These are phyloP conservation scores for Neopipo cinnamomea DNA, from an alignment of 2,113 vertebrate species.

Conservation along the genomic window DNA sequence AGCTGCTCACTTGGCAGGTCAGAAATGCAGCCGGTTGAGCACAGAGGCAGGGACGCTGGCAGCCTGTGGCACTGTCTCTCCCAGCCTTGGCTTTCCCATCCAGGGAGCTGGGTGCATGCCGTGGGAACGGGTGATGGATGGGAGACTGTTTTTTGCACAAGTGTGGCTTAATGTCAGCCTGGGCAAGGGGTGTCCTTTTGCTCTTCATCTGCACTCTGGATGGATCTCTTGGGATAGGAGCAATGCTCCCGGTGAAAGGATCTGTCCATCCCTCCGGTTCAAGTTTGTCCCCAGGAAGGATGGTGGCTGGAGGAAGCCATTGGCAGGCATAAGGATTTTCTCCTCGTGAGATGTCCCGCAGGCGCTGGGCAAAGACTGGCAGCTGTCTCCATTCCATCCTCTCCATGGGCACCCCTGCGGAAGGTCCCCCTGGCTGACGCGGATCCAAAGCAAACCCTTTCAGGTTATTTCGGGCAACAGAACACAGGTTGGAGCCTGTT, in stretches of 20 bases:
- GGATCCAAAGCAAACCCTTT: slow-evolving; percentile 2
- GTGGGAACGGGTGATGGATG: neutral
- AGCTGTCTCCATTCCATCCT: neutral
- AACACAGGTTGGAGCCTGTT: slow-evolving; percentile 43
- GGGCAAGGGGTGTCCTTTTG: neutral
- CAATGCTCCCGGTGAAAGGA: neutral
- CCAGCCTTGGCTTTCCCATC: neutral
- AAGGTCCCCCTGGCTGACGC: neutral
- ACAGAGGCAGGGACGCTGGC: neutral
- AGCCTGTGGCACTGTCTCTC: neutral
- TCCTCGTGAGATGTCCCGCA: accelerated
- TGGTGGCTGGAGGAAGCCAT: neutral
- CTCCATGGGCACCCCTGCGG: neutral
- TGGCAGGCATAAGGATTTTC: neutral
- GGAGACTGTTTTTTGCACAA: neutral
- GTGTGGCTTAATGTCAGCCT: neutral
- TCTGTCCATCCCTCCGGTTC: neutral
- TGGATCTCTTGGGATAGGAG: neutral
- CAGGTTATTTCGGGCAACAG: slow-evolving; percentile 38
- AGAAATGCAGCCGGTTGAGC: neutral
- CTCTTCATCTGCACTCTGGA: neutral
- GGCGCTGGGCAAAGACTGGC: neutral
- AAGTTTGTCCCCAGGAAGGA: neutral
- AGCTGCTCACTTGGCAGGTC: accelerated
- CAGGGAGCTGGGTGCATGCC: neutral